Percentiles rank a stretch among this genome's conserved stretches.
Evolutionary conservation across 2,113 vertebrate species (phyloP).

Genomic region (Odocoileus virginianus): DNA sequence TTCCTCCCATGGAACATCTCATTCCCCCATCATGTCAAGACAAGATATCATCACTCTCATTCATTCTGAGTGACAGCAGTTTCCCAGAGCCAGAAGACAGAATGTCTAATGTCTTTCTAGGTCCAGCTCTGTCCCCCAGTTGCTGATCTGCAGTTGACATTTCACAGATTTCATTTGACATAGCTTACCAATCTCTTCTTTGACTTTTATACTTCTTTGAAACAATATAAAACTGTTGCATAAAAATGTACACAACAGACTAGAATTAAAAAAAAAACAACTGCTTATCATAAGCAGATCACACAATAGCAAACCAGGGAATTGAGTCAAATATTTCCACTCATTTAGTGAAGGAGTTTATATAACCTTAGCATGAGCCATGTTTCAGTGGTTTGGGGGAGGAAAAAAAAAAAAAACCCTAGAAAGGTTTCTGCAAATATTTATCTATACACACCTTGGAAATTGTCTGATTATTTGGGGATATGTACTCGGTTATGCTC

Average conservation of each 20-base stretch:
- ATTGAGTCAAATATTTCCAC: constrained; percentile 38
- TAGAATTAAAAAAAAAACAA: neutral
- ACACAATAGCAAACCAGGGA: constrained; percentile 53
- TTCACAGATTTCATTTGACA: neutral
- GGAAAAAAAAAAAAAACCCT: neutral
- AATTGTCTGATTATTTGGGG: neutral
- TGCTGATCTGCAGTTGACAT: neutral
- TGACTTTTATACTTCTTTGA: neutral
- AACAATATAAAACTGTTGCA: constrained; percentile 5
- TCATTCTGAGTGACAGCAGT: neutral
- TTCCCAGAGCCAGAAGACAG: neutral
- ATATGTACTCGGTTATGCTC: neutral
- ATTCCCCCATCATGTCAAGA: neutral
- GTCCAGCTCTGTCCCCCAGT: neutral
- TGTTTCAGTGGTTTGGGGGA: neutral
- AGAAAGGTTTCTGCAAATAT: neutral
- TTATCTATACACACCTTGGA: neutral
- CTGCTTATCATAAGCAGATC: constrained; percentile 61
- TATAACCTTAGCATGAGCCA: constrained; percentile 21
- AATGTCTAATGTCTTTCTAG: neutral
- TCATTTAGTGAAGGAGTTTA: constrained; percentile 30
- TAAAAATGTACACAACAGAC: neutral
- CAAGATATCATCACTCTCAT: neutral
- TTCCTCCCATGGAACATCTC: neutral
- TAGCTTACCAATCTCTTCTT: neutral